Base-by-base conservation (phyloP, 2,113 vertebrate genomes). In the Toxostoma redivivum region DNA sequence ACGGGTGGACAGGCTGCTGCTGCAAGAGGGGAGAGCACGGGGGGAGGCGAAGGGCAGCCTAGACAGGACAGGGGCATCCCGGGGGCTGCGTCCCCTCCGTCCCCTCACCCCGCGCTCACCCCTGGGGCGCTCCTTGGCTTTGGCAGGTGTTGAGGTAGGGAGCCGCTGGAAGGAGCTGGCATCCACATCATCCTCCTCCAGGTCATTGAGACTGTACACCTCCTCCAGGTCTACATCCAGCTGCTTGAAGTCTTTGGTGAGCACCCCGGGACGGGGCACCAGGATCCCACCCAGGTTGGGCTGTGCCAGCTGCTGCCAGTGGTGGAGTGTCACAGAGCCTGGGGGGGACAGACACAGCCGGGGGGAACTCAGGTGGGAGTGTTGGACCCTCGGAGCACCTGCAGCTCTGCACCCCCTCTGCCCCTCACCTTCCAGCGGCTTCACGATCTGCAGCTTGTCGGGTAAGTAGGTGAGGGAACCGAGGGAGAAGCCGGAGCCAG, bases 231-330 rank as follows among this genome's bases (percentile, higher is more conserved):
- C 98, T 2, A 96, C 95, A 35, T 99, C 98, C 37, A 99, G 98
- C 97, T 98, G 98, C 94, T 81, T 94, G 96, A 99, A 99, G 97
- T 99, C 99, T 97, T 99, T 99, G 74, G 98, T 99, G 65, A 98
- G 98, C 90, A 99, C 98, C 13, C 98, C 95, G 0, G 99, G 99
- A 3, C 98, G 98, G 37, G 98, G 98, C 74, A 98, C 98, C 93
- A 98, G 81, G 83, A 99, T 98, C 50, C 98, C 98, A 0, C 98
- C 99, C 61, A 98, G 94, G 95, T 99, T 98, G 84, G 98, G 98
- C 97, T 96, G 98, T 15, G 98, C 98, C 94, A 99, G 97, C 96
- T 99, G 98, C 97, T 99, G 98, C 99, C 99, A 99, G 92, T 99
- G 98, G 86, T 99, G 98, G 45, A 99, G 98, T 2, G 98, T 98